Evolutionary conservation across 2,888 invertebrate species (phyloP).

Genomic region (Drosophila meridionalis): DNA sequence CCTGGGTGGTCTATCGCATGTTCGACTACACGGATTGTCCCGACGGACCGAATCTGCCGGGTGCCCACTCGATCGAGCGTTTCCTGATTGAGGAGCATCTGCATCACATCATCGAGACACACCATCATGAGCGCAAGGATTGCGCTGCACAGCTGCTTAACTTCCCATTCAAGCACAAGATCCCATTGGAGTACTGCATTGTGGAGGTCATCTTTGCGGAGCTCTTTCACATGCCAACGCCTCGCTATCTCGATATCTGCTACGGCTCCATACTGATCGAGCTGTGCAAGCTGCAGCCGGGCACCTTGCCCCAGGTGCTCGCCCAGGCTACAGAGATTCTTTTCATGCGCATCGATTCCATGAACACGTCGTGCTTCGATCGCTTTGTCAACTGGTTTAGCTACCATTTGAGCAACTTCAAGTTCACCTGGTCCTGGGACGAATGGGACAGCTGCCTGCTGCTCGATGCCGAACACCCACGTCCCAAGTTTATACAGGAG

Average conservation of each 20-base stretch:
- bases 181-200: conserved; percentile 98
- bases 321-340: conserved; percentile 99
- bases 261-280: conserved; percentile 98
- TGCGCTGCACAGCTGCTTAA: conserved; percentile 96
- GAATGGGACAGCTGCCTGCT: conserved; percentile 96
- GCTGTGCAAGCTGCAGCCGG: conserved; percentile 97
- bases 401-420: conserved; percentile 99
- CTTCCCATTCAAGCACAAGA: conserved; percentile 96
- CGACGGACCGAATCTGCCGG: conserved; percentile 95
- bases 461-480: conserved; percentile 94
- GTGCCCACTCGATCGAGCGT: conserved; percentile 98
- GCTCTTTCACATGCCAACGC: conserved; percentile 95
- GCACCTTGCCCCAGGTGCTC: conserved; percentile 98
- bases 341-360: conserved; percentile 97
- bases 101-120: conserved; percentile 95
- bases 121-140: conserved; percentile 95
- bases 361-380: conserved; percentile 99
- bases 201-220: conserved; percentile 98
- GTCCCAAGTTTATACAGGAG: conserved; percentile 97
- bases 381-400: conserved; percentile 99
- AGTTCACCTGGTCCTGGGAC: conserved; percentile 99
- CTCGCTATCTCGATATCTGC: conserved; percentile 95
- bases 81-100: conserved; percentile 99
- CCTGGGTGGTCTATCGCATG: conserved; percentile 97
- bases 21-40: conserved; percentile 99